Conservation (phyloP, 2,888 invertebrate species). For the Clepsis dumicolana region DNA sequence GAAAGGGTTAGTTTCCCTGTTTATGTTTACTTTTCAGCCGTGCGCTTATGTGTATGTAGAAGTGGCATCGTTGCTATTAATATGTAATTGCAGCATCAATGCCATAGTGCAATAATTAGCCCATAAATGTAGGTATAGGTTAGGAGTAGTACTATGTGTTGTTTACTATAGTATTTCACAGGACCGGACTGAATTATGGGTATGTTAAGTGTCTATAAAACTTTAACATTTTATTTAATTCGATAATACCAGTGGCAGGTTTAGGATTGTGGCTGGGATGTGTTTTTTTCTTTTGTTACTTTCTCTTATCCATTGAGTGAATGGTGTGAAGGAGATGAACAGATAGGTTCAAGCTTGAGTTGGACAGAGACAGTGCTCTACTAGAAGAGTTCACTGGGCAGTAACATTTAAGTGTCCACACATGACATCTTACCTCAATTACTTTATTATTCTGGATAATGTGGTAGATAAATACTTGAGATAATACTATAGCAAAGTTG, state of each 20-base stretch:
- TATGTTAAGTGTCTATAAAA: conserved; percentile 42
- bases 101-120: conserved; percentile 55
- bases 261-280: conserved; percentile 67
- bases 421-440: conserved; percentile 63
- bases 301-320: conserved; percentile 84
- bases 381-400: conserved; percentile 62
- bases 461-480: conserved; percentile 22
- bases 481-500: conserved; percentile 12
- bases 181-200: conserved; percentile 46
- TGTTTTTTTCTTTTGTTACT: conserved; percentile 84
- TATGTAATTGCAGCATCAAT: conserved; percentile 58
- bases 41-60: conserved; percentile 53
- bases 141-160: conserved; percentile 62
- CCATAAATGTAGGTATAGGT: conserved; percentile 63
- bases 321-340: conserved; percentile 75
- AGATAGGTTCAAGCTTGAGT: conserved; percentile 52
- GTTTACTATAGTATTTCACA: conserved; percentile 61
- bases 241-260: conserved; percentile 13
- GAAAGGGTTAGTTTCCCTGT: conserved; percentile 85
- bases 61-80: conserved; percentile 55
- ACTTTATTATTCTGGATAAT: conserved; percentile 51
- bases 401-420: conserved; percentile 57
- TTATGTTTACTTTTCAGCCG: conserved; percentile 71
- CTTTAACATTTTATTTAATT: background rate
- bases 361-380: conserved; percentile 72